phyloP scores from a whole-genome alignment of 2,888 invertebrate species.

The Volucella zonaria region DNA sequence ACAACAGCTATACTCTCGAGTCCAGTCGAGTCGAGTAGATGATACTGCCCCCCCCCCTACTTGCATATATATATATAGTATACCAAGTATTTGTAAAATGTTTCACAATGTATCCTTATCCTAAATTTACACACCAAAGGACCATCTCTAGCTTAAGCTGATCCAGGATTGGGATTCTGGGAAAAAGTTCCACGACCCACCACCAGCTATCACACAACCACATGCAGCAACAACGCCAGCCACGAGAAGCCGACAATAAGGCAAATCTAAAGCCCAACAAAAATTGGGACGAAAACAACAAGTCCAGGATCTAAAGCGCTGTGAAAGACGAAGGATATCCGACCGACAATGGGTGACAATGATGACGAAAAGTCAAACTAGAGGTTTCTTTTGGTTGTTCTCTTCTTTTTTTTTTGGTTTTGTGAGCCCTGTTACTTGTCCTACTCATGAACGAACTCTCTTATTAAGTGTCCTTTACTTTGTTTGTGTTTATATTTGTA shows the following conservation, averaged over 20 bases:
- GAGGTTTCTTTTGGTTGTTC: constrained; percentile 30
- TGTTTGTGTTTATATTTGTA: constrained; percentile 4
- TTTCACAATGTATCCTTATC: constrained; percentile 65
- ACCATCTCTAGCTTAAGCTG: constrained; percentile 8
- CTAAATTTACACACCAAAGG: constrained; percentile 62
- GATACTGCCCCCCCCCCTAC: background rate
- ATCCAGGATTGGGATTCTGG: constrained; percentile 8
- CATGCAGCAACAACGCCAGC: background rate
- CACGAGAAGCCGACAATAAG: constrained; percentile 13
- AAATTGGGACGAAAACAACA: constrained; percentile 66
- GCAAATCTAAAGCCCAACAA: constrained; percentile 15
- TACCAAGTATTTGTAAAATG: constrained; percentile 31
- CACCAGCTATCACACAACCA: constrained; percentile 30
- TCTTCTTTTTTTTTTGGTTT: background rate
- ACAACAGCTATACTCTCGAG: too few relatives aligned
- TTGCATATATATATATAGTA: constrained; percentile 20
- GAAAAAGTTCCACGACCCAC: constrained; percentile 64
- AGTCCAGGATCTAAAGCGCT: constrained; percentile 33
- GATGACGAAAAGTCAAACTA: constrained; percentile 70
- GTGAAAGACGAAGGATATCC: background rate
- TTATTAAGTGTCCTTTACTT: constrained; percentile 66
- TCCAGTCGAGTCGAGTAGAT: background rate
- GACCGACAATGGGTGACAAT: constrained; percentile 67
- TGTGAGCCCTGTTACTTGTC: background rate
- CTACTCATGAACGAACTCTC: constrained; percentile 6